Percentiles rank a stretch among this genome's conserved stretches.
phyloP scores from a whole-genome alignment of 2,113 vertebrate species.

The Pica pica region DNA sequence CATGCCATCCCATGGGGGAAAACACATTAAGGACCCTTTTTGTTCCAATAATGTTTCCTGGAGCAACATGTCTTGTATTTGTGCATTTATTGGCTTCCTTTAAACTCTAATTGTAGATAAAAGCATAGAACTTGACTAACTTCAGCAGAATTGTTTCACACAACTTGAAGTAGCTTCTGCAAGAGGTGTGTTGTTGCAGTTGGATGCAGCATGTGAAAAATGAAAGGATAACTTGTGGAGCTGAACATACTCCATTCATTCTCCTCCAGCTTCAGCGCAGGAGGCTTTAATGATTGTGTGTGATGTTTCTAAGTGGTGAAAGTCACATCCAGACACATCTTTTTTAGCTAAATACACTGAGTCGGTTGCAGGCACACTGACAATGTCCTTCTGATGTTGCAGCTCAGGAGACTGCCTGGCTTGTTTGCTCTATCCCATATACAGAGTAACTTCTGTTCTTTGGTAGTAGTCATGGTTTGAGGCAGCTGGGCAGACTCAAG shows the following conservation, averaged over 20 bases:
- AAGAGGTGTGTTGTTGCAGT: not conserved
- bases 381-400: not conserved
- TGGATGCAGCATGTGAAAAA: not conserved
- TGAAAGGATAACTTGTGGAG: not conserved
- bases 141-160: not conserved
- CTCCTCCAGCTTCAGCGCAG: not conserved
- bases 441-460: slow-evolving; percentile 3
- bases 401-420: not conserved
- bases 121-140: not conserved
- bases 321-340: not conserved
- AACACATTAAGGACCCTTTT: not conserved
- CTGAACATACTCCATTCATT: not conserved
- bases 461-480: not conserved
- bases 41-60: not conserved
- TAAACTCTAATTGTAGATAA: not conserved
- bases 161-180: not conserved
- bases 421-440: not conserved
- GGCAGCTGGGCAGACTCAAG: not conserved
- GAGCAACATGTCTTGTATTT: not conserved
- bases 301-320: not conserved
- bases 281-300: not conserved
- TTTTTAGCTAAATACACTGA: not conserved
- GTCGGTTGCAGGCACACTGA: not conserved
- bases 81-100: not conserved
- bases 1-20: not conserved